Evolutionary conservation across 2,888 invertebrate species (phyloP).

Genomic region (Chrysolina haemoptera): DNA sequence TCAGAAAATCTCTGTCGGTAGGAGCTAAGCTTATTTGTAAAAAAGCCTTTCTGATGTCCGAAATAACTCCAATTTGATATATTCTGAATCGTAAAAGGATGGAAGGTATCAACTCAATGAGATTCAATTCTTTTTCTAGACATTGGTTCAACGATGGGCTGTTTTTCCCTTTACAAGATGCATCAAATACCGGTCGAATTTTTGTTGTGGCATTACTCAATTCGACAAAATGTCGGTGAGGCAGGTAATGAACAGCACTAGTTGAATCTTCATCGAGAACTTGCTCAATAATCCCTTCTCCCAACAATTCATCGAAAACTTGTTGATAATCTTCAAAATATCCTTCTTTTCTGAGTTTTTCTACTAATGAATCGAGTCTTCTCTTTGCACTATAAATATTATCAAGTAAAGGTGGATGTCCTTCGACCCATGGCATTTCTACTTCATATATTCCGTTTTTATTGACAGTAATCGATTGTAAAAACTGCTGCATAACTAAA

Average conservation of each 20-base stretch:
- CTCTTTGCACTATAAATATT: background rate
- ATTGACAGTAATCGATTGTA: background rate
- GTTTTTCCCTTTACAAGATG: background rate
- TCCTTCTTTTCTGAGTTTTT: background rate
- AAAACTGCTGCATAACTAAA: background rate
- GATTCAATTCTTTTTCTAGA: background rate
- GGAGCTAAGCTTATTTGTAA: background rate
- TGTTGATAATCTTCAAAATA: background rate
- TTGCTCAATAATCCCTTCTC: background rate
- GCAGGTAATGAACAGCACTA: no score
- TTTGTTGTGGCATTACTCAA: background rate
- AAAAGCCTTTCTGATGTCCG: background rate
- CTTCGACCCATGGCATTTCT: background rate
- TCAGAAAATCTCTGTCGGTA: background rate
- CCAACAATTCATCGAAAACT: background rate
- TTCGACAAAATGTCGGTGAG: no score
- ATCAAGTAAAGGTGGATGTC: background rate
- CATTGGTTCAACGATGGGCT: background rate
- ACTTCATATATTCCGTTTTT: background rate
- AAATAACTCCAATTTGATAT: background rate
- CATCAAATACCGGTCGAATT: background rate
- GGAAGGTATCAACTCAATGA: background rate
- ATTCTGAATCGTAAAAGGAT: background rate
- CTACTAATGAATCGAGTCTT: background rate
- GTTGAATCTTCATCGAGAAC: background rate